Evolutionary conservation across 2,113 vertebrate genomes (phyloP), one percentile per base, ranked within the genome.

Genomic region (Ptychochromis oligacanthus): DNA sequence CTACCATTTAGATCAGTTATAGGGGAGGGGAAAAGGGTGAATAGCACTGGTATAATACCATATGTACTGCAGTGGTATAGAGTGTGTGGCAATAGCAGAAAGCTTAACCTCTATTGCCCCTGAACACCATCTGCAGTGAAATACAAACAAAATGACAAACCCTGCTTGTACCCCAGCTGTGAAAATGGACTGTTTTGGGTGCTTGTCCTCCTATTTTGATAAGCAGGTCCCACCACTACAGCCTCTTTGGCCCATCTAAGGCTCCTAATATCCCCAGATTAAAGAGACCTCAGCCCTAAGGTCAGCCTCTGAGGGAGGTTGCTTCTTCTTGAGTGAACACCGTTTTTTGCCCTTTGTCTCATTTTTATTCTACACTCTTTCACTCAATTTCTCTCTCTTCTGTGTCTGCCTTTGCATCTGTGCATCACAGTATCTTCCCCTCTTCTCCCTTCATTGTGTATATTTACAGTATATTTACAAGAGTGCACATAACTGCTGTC

Each of bases 391-490:
- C 82, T 22, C 91, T 88, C 89, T 88, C 91, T 88, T 92, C 85
- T 31, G 7, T 24, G 24, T 80, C 78, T 77, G 56, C 65, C 75
- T 91, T 49, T 80, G 28, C 34, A 65, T 82, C 65, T 40, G 26
- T 36, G 70, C 65, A 43, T 88, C 84, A 22, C 80, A 26, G 61
- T 65, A 56, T 38, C 74, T 75, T 65, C 75, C 22, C 40, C 74
- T 70, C 38, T 17, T 88, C 46, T 74, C 65, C 72, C 24, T 26
- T 77, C 77, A 56, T 77, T 26, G 52, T 65, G 74, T 88, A 96
- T 97, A 97, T 97, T 72, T 72, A 72, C 67, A 72, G 97, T 97
- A 97, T 98, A 97, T 98, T 98, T 99, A 98, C 97, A 97, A 96
- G 96, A 97, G 95, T 95, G 97, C 92, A 95, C 96, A 96, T 97